phyloP scores from a whole-genome alignment of 2,888 invertebrate species.

The Tinea semifulvella region DNA sequence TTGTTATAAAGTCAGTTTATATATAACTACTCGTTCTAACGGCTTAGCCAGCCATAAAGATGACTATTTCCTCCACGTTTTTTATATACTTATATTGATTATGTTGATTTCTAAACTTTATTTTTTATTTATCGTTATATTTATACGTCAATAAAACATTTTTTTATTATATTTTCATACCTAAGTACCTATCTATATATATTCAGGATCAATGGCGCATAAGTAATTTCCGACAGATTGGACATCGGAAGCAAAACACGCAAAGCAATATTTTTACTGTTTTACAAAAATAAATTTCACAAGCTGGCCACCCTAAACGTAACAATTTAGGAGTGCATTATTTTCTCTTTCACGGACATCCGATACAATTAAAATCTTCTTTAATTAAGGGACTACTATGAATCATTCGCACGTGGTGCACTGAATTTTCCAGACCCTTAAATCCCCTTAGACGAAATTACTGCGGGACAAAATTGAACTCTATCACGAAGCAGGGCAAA shows the following conservation, averaged over 20 bases:
- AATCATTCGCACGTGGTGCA: slow-evolving; percentile 69
- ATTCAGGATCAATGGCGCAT: neutral
- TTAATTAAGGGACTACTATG: slow-evolving; percentile 66
- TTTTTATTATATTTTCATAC: too few species aligned
- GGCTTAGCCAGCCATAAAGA: too few species aligned
- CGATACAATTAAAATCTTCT: slow-evolving; percentile 69
- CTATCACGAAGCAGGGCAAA: slow-evolving; percentile 25
- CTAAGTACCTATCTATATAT: too few species aligned
- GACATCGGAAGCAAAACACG: slow-evolving; percentile 37
- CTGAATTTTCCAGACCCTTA: slow-evolving; percentile 58
- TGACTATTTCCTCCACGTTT: too few species aligned
- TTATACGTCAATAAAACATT: too few species aligned
- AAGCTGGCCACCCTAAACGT: slow-evolving; percentile 38
- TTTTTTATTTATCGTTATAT: too few species aligned
- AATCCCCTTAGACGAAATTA: slow-evolving; percentile 25
- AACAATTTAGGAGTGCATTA: slow-evolving; percentile 64
- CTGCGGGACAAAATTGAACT: slow-evolving; percentile 3
- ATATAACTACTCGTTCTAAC: too few species aligned
- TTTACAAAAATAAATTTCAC: slow-evolving; percentile 55
- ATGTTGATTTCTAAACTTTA: too few species aligned
- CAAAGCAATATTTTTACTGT: slow-evolving; percentile 49
- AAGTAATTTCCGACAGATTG: slow-evolving; percentile 27
- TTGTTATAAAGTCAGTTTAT: too few species aligned
- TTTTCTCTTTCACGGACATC: slow-evolving; percentile 67
- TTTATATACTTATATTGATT: too few species aligned